phyloP scores from a whole-genome alignment of 53 echinoderm and acorn worm species.

The Crossaster papposus region DNA sequence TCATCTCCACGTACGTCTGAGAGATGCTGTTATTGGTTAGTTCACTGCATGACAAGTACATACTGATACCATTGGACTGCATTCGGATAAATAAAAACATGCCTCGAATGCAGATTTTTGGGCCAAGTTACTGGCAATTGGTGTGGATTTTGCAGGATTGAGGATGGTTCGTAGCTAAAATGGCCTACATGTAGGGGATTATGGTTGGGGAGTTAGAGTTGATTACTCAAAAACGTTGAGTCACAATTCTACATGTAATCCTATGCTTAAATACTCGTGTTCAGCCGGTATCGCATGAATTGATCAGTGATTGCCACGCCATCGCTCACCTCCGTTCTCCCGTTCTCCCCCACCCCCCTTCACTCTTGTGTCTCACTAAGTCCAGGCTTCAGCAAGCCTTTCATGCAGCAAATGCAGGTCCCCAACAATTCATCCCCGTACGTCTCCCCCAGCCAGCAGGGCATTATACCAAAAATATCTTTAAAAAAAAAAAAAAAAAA shows the following conservation, averaged over 20 bases:
- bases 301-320: neutral
- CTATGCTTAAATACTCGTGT: neutral
- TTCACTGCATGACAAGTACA: too few relatives aligned
- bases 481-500: neutral
- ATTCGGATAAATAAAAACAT: too few relatives aligned
- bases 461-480: constrained; percentile 17
- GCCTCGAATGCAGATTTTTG: too few relatives aligned
- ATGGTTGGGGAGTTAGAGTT: too few relatives aligned
- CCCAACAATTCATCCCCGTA: neutral
- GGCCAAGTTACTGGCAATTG: too few relatives aligned
- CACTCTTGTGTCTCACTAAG: neutral
- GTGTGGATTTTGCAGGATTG: too few relatives aligned
- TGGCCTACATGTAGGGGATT: too few relatives aligned
- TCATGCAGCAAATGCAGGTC: constrained; percentile 13
- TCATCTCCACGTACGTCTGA: too few relatives aligned
- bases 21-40: too few relatives aligned
- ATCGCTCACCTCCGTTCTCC: neutral
- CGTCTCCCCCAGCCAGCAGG: constrained; percentile 1
- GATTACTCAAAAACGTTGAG: too few relatives aligned
- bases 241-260: neutral
- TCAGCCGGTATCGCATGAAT: neutral
- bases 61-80: too few relatives aligned
- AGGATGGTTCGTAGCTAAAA: too few relatives aligned
- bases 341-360: neutral
- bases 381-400: neutral